Evolutionary conservation across 2,113 vertebrate species (phyloP).

Genomic region (Vireo altiloquus): DNA sequence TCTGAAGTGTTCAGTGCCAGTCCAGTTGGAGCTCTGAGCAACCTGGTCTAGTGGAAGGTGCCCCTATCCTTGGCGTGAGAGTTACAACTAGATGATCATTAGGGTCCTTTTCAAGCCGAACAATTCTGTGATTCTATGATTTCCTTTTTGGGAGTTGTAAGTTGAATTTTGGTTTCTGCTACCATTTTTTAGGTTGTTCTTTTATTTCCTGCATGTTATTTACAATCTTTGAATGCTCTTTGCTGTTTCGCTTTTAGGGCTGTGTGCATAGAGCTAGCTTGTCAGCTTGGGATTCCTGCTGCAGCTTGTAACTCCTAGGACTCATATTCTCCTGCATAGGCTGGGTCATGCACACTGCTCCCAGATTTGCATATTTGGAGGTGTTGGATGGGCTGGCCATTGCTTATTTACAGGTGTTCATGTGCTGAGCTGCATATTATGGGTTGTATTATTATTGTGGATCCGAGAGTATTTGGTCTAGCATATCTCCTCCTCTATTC

Average conservation of each 20-base stretch:
- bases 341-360: not conserved
- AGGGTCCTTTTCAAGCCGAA: not conserved
- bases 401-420: not conserved
- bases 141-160: not conserved
- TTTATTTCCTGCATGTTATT: not conserved
- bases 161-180: not conserved
- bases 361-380: not conserved
- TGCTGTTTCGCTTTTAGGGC: not conserved
- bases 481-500: not conserved
- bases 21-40: not conserved
- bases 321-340: rapidly evolving
- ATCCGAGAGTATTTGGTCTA: not conserved
- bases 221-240: not conserved
- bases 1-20: not conserved
- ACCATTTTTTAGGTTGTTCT: rapidly evolving
- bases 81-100: not conserved
- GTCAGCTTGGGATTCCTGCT: not conserved
- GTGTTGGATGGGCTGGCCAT: not conserved
- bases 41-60: not conserved
- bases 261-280: rapidly evolving
- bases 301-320: not conserved
- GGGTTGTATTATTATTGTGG: not conserved
- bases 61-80: not conserved
- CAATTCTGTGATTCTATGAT: not conserved
- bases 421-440: not conserved